Evolutionary conservation across 2,888 invertebrate genomes (phyloP), one percentile per base, ranked within the genome.

Genomic region (Chloromyia formosa): DNA sequence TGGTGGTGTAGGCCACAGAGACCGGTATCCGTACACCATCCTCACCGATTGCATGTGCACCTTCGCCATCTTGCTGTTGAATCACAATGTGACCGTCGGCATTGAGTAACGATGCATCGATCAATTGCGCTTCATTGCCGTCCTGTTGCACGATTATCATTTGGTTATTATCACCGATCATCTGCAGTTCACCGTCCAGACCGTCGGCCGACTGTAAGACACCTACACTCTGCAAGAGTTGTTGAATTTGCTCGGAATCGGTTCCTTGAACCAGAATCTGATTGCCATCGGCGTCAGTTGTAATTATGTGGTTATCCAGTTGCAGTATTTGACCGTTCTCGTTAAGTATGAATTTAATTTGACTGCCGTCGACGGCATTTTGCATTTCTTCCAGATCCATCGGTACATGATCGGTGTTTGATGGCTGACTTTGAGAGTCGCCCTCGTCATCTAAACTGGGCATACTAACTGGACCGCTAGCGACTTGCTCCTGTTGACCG

Each of bases 311-410:
- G 42, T 71, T 71, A 77, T 86, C 85, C 56, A 86, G 79, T 77
- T 86, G 86, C 16, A 86, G 77, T 42, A 86, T 78, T 77, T 86
- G 86, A 0, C 86, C 86, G 74, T 85, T 85, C 77, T 86, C 86
- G 74, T 86, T 86, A 35, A 86, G 81, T 77, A 86, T 86, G 56
- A 86, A 86, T 79, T 86, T 86, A 42, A 86, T 86, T 81, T 86
- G 85, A 53, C 49, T 61, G 35, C 85, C 83, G 69, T 86, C 86
- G 1, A 84, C 85, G 75, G 85, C 84, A 2, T 86, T 84, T 78
- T 86, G 86, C 82, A 86, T 84, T 40, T 85, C 84, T 75, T 86
- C 85, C 71, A 86, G 75, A 76, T 86, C 86, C 86, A 86, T 85
- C 73, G 85, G 81, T 23, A 85, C 84, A 74, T 84, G 85, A 74